Conservation (phyloP, 2,797 vertebrate genomes). For the Takifugu rubripes region DNA sequence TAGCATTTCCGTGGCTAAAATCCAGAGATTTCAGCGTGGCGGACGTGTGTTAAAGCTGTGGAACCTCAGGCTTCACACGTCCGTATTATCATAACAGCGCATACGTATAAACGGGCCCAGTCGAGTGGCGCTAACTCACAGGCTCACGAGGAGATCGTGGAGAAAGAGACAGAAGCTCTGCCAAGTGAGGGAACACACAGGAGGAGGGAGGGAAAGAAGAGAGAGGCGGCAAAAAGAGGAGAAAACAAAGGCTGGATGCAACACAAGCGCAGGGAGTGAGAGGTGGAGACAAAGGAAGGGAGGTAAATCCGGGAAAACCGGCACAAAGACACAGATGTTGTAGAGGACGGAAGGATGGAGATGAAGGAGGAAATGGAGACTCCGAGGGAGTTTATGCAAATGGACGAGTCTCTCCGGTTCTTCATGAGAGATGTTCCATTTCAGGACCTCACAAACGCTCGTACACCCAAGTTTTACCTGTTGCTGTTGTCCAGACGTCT, state of each 20-base stretch:
- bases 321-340: conserved; percentile 14
- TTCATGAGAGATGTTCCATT: no score
- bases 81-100: conserved; percentile 27
- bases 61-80: conserved; percentile 2
- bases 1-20: no score
- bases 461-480: background rate
- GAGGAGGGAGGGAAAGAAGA: background rate
- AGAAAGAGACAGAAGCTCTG: conserved; percentile 43
- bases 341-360: conserved; percentile 8
- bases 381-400: conserved; percentile 18
- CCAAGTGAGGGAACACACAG: conserved; percentile 48
- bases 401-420: background rate
- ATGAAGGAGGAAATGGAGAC: conserved; percentile 19
- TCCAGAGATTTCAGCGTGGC: no score
- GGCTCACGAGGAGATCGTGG: conserved; percentile 17
- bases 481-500: background rate
- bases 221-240: conserved; percentile 6
- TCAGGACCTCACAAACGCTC: no score
- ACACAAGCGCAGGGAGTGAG: conserved; percentile 16
- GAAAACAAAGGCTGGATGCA: conserved; percentile 32
- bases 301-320: conserved; percentile 34
- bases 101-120: conserved; percentile 21
- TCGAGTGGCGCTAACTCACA: conserved; percentile 20
- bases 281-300: conserved; percentile 29
- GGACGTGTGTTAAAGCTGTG: no score